Percentiles rank a stretch among this genome's conserved stretches.
Evolutionary conservation across 2,888 invertebrate species (phyloP).

Genomic region (Frankliniella fusca): DNA sequence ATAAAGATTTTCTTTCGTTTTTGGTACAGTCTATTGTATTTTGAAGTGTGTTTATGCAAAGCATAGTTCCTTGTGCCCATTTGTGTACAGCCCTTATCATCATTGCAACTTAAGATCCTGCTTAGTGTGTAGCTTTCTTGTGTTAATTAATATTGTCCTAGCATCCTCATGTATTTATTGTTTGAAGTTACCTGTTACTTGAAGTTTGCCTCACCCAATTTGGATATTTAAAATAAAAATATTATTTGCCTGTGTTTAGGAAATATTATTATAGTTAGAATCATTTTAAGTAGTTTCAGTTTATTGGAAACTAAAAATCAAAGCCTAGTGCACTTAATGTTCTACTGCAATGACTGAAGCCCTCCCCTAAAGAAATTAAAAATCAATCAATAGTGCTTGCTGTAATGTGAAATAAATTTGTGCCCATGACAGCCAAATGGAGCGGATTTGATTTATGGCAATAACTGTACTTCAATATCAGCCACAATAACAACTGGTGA

Average conservation of each 20-base stretch:
- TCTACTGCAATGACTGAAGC: no score
- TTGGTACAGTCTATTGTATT: neutral
- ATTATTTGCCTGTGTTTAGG: neutral
- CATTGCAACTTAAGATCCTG: slow-evolving; percentile 9
- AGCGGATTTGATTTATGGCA: slow-evolving; percentile 26
- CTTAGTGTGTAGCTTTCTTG: slow-evolving; percentile 20
- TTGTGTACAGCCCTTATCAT: slow-evolving; percentile 1
- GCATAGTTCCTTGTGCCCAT: slow-evolving; percentile 28
- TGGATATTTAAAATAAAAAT: neutral
- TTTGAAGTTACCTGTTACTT: slow-evolving; percentile 4
- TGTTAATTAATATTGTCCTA: slow-evolving; percentile 14
- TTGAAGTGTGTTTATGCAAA: slow-evolving; percentile 17
- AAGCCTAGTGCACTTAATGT: no score
- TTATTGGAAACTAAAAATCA: no score
- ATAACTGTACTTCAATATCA: slow-evolving; percentile 23
- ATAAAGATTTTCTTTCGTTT: neutral
- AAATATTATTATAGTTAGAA: neutral
- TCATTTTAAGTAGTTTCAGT: no score
- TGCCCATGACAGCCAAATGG: slow-evolving; percentile 24
- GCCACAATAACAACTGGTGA: slow-evolving; percentile 48
- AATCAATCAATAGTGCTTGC: neutral
- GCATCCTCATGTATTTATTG: neutral
- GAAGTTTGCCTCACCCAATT: neutral
- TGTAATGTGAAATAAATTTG: slow-evolving; percentile 22
- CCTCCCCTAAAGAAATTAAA: no score